These are phyloP conservation scores for Coracopsis vasa DNA, from an alignment of 2,113 vertebrate genomes.

Conservation along the genomic window DNA sequence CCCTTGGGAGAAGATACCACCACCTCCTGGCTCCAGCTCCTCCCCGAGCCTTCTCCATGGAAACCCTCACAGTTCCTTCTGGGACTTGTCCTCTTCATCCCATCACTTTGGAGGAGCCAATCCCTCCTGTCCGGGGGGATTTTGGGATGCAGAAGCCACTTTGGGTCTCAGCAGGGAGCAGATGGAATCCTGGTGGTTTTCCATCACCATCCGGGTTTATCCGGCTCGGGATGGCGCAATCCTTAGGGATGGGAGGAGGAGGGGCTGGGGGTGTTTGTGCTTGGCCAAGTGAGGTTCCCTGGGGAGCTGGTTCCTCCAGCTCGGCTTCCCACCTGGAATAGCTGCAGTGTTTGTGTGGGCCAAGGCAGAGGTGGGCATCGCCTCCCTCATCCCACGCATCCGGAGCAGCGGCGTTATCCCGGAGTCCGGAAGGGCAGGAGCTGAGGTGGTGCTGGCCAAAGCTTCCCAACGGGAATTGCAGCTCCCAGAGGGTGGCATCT, in stretches of 20 bases:
- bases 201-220: background rate
- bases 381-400: background rate
- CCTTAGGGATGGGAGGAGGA: accelerated
- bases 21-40: too few relatives aligned
- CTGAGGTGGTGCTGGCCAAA: too few relatives aligned
- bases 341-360: background rate
- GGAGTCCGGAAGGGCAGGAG: background rate
- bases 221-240: background rate
- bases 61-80: background rate
- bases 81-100: too few relatives aligned
- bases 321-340: accelerated
- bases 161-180: background rate
- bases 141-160: background rate
- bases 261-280: background rate
- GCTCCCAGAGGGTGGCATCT: background rate
- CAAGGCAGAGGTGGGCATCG: background rate
- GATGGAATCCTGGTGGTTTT: background rate
- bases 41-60: background rate
- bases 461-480: background rate
- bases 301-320: background rate
- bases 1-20: too few relatives aligned
- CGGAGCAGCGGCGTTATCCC: background rate
- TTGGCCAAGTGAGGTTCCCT: background rate
- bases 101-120: too few relatives aligned
- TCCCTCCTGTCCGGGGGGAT: background rate